Evolutionary conservation across 2,113 vertebrate species (phyloP).

Genomic region (Vireo altiloquus): DNA sequence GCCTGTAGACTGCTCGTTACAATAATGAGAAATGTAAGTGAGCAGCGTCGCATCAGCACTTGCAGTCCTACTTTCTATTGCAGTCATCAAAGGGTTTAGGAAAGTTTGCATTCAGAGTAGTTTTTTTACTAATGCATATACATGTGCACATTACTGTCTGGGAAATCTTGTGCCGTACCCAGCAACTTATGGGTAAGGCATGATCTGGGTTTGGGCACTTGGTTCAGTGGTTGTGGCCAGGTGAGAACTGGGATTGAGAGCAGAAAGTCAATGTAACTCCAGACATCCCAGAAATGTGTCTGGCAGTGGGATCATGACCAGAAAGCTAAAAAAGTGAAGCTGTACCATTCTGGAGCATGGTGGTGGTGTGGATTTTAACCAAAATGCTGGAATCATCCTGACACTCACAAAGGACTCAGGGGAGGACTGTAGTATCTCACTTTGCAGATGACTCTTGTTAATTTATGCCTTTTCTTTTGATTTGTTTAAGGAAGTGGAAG

Average conservation of each 20-base stretch:
- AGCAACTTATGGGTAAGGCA: neutral
- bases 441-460: neutral
- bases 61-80: constrained; percentile 55
- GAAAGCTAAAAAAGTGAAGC: neutral
- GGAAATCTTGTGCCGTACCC: neutral
- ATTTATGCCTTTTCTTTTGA: neutral
- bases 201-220: neutral
- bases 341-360: neutral
- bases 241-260: neutral
- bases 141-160: neutral
- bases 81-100: constrained; percentile 52
- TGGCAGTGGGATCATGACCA: neutral
- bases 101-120: constrained; percentile 26
- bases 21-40: constrained; percentile 17
- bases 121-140: neutral
- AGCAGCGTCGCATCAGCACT: neutral
- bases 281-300: neutral
- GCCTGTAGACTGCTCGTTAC: neutral
- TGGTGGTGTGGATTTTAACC: neutral
- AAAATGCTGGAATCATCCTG: neutral
- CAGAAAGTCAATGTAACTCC: neutral
- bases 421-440: neutral
- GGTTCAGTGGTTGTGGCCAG: neutral
- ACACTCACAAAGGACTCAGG: neutral
- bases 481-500: constrained; percentile 35